Conservation (phyloP, 1,140 invertebrate genomes). For the Drosophila bocki region DNA sequence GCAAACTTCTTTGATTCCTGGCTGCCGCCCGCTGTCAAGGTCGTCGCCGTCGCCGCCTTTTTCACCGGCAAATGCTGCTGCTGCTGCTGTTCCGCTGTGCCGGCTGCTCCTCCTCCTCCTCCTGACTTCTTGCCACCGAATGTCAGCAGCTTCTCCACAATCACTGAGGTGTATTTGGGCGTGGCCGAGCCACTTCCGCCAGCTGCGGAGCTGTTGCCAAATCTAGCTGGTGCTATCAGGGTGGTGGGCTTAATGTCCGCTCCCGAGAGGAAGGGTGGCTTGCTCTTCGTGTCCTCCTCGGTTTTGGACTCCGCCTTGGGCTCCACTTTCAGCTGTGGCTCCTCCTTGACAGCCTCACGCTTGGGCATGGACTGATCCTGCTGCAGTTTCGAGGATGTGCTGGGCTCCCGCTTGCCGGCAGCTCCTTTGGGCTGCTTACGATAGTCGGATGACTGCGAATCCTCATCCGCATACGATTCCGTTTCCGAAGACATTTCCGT, state of each 20-base stretch:
- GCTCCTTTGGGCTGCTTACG: constrained; percentile 34
- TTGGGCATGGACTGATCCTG: constrained; percentile 32
- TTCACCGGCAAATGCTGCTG: constrained; percentile 15
- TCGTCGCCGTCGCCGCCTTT: constrained; percentile 15
- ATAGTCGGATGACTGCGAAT: constrained; percentile 82
- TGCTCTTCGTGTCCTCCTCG: constrained; percentile 32
- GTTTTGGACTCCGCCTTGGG: constrained; percentile 59
- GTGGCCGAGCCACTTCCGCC: constrained; percentile 4
- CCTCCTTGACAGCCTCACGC: constrained; percentile 33
- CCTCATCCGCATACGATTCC: constrained; percentile 79
- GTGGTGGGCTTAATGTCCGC: constrained; percentile 50
- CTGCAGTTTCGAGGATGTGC: constrained; percentile 2
- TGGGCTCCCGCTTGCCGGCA: constrained; percentile 40
- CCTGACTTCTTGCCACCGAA: constrained; percentile 33
- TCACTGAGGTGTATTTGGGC: constrained; percentile 73
- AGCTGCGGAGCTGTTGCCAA: constrained; percentile 11
- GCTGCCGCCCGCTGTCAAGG: constrained; percentile 1
- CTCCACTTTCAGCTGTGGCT: constrained; percentile 7
- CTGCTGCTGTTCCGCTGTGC: neutral
- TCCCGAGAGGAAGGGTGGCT: constrained; percentile 36
- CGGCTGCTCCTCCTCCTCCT: neutral
- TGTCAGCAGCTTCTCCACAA: constrained; percentile 69
- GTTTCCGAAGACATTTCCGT: constrained; percentile 80
- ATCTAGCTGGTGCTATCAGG: constrained; percentile 59
- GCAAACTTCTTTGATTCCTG: constrained; percentile 64